Evolutionary conservation across 2,113 vertebrate genomes (phyloP).

Genomic region (Shinisaurus crocodilurus): DNA sequence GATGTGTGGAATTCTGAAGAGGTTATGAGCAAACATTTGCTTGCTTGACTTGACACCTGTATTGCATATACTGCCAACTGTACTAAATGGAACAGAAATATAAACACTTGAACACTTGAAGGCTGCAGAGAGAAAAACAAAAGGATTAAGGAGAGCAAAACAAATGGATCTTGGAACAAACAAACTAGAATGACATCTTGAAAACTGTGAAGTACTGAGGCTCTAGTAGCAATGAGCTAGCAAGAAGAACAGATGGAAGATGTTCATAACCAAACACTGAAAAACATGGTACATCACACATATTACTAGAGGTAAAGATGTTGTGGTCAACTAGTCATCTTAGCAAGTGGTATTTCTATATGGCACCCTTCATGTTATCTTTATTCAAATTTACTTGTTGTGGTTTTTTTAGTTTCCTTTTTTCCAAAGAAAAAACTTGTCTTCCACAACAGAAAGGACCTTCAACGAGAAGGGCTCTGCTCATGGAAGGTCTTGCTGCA

Average conservation of each 20-base stretch:
- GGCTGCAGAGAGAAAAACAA: constrained; percentile 58
- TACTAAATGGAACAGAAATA: constrained; percentile 77
- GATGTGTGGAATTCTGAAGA: constrained; percentile 46
- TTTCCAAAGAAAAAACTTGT: neutral
- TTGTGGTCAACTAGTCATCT: constrained; percentile 51
- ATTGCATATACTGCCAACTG: constrained; percentile 65
- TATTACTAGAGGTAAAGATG: constrained; percentile 67
- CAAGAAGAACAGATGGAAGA: constrained; percentile 77
- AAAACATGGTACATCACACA: constrained; percentile 62
- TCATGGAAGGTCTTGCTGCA: too few relatives aligned
- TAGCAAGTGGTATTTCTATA: constrained; percentile 54
- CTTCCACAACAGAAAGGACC: too few relatives aligned
- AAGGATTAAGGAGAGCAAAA: constrained; percentile 68
- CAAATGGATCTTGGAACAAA: constrained; percentile 60
- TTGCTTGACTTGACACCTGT: constrained; percentile 68
- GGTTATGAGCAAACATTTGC: constrained; percentile 59
- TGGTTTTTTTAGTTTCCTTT: neutral
- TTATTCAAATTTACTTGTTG: neutral
- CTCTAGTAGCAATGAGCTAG: constrained; percentile 70
- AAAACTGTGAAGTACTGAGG: constrained; percentile 70
- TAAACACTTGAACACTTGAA: constrained; percentile 66
- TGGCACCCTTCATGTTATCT: constrained; percentile 31
- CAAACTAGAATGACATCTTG: constrained; percentile 69
- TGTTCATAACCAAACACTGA: constrained; percentile 69
- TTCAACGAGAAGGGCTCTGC: too few relatives aligned